A percentile compares a stretch with the other conserved stretches of the same genome.
Conservation (phyloP, 2,797 vertebrate species). For the Centroberyx gerrardi region DNA sequence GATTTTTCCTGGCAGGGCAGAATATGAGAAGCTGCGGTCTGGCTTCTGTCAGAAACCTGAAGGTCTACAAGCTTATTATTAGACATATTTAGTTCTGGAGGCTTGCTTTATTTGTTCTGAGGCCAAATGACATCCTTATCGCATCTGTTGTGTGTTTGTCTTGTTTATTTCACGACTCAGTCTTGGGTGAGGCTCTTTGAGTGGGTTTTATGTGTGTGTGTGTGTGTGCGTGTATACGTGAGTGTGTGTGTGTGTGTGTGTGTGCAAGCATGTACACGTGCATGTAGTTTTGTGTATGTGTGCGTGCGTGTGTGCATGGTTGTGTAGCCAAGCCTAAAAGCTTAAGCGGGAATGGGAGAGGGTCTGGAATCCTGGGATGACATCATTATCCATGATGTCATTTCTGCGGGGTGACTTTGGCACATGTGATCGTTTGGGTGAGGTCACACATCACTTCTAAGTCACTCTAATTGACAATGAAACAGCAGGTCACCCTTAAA, state of each 20-base stretch:
- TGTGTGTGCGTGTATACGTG: slow-evolving; percentile 24
- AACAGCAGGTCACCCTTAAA: slow-evolving; percentile 59
- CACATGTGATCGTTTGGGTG: slow-evolving; percentile 78
- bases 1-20: slow-evolving; percentile 50
- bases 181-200: slow-evolving; percentile 73
- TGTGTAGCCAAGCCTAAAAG: slow-evolving; percentile 79
- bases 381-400: slow-evolving; percentile 86
- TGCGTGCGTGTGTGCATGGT: slow-evolving; percentile 18
- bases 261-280: slow-evolving; percentile 11
- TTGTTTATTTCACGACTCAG: slow-evolving; percentile 82
- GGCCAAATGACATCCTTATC: slow-evolving; percentile 82
- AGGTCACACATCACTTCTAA: slow-evolving; percentile 79
- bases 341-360: slow-evolving; percentile 81
- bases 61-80: slow-evolving; percentile 75
- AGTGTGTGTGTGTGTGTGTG: slow-evolving; percentile 2
- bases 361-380: slow-evolving; percentile 85
- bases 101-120: slow-evolving; percentile 75
- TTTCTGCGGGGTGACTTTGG: slow-evolving; percentile 86
- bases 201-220: slow-evolving; percentile 58
- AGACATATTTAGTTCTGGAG: slow-evolving; percentile 70
- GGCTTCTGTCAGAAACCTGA: slow-evolving; percentile 77
- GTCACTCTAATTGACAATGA: slow-evolving; percentile 76
- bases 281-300: slow-evolving; percentile 2
- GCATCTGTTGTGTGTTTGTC: slow-evolving; percentile 81
- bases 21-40: slow-evolving; percentile 61